Evolutionary conservation across 2,797 vertebrate species (phyloP).

Genomic region (Sphenopsis melanotis): DNA sequence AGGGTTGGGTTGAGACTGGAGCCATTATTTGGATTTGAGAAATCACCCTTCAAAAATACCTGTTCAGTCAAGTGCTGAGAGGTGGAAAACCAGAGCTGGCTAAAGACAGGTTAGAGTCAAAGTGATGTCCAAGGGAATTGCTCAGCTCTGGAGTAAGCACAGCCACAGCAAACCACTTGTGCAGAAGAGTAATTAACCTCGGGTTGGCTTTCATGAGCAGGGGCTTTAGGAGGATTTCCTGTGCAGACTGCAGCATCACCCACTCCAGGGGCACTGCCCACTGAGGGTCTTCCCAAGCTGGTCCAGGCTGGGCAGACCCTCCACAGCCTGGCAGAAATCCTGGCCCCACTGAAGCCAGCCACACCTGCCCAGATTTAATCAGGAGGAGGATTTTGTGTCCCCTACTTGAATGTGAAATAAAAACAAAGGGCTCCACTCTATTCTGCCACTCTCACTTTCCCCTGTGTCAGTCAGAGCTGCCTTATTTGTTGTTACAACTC

Average conservation of each 20-base stretch:
- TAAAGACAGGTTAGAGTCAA: not conserved
- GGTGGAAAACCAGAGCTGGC: not conserved
- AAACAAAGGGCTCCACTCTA: not conserved
- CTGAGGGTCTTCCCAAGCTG: not conserved
- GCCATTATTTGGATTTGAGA: not conserved
- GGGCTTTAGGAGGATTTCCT: not conserved
- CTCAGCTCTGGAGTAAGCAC: not conserved
- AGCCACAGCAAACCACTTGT: not conserved
- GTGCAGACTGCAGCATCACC: not conserved
- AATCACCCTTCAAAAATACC: not conserved
- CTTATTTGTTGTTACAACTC: not conserved
- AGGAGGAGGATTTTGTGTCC: not conserved
- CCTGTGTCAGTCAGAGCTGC: not conserved
- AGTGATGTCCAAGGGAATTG: not conserved
- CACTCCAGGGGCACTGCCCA: fast-evolving
- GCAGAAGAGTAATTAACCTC: not conserved
- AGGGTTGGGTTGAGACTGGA: not conserved
- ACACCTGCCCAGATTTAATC: not conserved
- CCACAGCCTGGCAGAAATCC: not conserved
- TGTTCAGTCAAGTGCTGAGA: not conserved
- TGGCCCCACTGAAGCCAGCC: not conserved
- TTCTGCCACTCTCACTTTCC: not conserved
- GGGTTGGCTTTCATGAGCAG: fast-evolving
- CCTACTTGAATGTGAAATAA: not conserved
- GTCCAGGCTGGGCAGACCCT: not conserved